A percentile compares a stretch with the other conserved stretches of the same genome.
phyloP scores from a whole-genome alignment of 2,113 vertebrate genomes.

The Crotophaga sulcirostris region DNA sequence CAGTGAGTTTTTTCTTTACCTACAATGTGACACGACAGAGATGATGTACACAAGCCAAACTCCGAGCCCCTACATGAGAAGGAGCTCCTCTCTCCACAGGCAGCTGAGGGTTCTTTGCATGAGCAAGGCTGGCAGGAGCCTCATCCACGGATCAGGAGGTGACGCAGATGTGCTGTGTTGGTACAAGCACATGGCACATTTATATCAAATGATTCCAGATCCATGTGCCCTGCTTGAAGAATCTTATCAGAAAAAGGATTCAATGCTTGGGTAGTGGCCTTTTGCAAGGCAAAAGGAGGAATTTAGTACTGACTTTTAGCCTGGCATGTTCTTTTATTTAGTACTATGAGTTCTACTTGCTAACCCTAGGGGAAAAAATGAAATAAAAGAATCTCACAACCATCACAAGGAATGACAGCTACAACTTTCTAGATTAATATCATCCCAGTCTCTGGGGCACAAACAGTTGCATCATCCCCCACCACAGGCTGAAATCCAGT shows the following conservation, averaged over 20 bases:
- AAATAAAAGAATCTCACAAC: background rate
- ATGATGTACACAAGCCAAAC: background rate
- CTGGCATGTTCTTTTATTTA: background rate
- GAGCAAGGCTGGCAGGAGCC: background rate
- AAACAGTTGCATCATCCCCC: background rate
- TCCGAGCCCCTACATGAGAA: background rate
- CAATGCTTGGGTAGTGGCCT: background rate
- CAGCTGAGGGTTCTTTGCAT: background rate
- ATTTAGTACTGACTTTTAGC: background rate
- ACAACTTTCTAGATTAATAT: background rate
- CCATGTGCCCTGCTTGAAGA: fast-evolving
- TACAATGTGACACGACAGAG: fast-evolving
- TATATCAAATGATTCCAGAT: background rate
- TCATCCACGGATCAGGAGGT: fast-evolving
- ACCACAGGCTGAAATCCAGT: background rate
- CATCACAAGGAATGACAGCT: background rate
- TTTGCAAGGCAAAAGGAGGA: background rate
- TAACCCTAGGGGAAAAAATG: background rate
- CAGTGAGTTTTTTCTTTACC: background rate
- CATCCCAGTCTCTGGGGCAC: background rate
- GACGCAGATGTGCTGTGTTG: too few species aligned
- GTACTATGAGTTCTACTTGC: background rate
- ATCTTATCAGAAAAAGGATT: background rate
- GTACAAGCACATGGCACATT: background rate
- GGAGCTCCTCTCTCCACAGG: background rate